Percentiles rank a stretch among this genome's conserved stretches.
Evolutionary conservation across 2,113 vertebrate genomes (phyloP).

Genomic region (Tenebrosternarchus preto): DNA sequence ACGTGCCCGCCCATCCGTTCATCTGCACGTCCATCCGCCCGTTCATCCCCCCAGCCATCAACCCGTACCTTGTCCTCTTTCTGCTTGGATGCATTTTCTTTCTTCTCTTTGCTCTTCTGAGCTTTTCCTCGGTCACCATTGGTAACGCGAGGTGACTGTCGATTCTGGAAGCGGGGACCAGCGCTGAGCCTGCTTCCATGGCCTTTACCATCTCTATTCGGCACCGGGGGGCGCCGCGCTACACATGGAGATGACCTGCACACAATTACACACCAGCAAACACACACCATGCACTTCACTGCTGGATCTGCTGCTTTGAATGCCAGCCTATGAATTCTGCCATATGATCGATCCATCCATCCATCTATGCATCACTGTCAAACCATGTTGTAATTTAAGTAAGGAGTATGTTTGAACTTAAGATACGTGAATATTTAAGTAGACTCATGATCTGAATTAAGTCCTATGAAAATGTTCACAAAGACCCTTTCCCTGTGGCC

Average conservation of each 20-base stretch:
- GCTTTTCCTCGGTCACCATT: conserved; percentile 81
- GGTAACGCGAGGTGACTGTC: conserved; percentile 77
- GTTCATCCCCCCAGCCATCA: too few species aligned
- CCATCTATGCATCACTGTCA: neutral
- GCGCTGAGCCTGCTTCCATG: conserved; percentile 80
- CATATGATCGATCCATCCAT: conserved; percentile 1
- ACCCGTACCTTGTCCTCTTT: conserved; percentile 89
- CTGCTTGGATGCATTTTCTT: conserved; percentile 80
- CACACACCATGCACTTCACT: too few species aligned
- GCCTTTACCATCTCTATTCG: conserved; percentile 80
- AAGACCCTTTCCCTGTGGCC: neutral
- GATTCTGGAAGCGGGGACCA: conserved; percentile 76
- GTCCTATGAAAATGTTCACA: too few species aligned
- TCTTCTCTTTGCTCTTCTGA: conserved; percentile 85
- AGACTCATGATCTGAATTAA: neutral
- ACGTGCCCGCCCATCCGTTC: neutral
- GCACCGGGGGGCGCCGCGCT: conserved; percentile 79
- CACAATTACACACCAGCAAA: neutral
- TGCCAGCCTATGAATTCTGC: too few species aligned
- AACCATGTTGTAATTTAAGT: conserved; percentile 20
- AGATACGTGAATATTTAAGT: conserved; percentile 9
- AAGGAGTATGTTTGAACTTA: conserved; percentile 1
- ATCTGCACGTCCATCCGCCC: neutral
- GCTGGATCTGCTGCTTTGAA: too few species aligned
- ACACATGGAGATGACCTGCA: conserved; percentile 82